Base-by-base conservation (phyloP, 2,797 vertebrate species). In the Megalops cyprinoides region DNA sequence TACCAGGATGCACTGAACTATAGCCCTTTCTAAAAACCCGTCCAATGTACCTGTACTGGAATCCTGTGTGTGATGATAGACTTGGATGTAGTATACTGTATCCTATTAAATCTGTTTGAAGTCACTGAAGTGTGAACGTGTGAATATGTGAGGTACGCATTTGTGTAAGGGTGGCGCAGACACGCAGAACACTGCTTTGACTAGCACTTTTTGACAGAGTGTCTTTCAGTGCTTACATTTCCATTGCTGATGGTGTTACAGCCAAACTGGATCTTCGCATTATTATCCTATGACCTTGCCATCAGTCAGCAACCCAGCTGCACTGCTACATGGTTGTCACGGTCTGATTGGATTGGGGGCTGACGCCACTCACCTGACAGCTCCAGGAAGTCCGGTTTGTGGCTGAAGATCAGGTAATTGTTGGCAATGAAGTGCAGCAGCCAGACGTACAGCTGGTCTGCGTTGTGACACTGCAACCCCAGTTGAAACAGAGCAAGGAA, bases 381-480 rank as follows among this genome's bases (percentile, higher is more conserved):
- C 81, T 99, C 97, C 89, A 98, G 94, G 93, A 99, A 99, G 89
- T 99, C 98, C 0, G 96, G 95, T 89, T 99, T 99, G 87, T 97
- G 97, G 84, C 97, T 99, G 93, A 99, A 99, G 94, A 98, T 99
- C 93, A 98, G 95, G 94, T 98, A 98, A 95, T 99, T 99, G 84
- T 97, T 97, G 87, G 98, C 96, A 55, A 99, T 98, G 88, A 99
- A 99, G 93, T 98, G 96, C 80, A 99, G 98, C 31, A 99, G 96
- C 98, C 98, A 99, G 10, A 96, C 92, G 5, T 98, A 98, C 82
- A 99, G 96, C 89, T 97, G 96, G 84, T 98, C 96, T 44, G 97
- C 97, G 55, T 99, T 98, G 93, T 99, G 97, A 88, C 98, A 99
- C 98, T 99, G 89, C 1, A 79, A 82, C 76, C 77, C 80, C 78